A percentile compares a stretch with the other conserved stretches of the same genome.
Evolutionary conservation across 2,797 vertebrate genomes (phyloP).

Genomic region (Mormyrus hasselquistii): DNA sequence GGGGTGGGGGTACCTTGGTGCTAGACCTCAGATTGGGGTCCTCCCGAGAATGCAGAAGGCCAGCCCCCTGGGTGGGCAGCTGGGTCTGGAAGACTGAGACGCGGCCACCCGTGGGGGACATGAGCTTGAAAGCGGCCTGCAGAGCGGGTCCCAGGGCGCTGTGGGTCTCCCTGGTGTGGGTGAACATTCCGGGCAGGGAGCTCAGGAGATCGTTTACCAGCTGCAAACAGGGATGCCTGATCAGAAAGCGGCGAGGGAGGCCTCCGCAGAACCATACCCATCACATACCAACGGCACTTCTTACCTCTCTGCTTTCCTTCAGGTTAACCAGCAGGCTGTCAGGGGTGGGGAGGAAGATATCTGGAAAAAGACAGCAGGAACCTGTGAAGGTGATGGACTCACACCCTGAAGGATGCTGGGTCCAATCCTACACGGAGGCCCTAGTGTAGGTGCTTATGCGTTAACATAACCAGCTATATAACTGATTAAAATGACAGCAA

Average conservation of each 20-base stretch:
- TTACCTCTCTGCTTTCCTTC: slow-evolving; percentile 90
- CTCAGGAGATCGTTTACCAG: slow-evolving; percentile 85
- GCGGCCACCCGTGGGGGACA: slow-evolving; percentile 89
- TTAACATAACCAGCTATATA: background rate
- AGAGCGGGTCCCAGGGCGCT: slow-evolving; percentile 89
- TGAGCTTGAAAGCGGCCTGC: slow-evolving; percentile 90
- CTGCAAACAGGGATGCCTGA: slow-evolving; percentile 47
- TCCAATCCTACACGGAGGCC: background rate
- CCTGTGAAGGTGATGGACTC: background rate
- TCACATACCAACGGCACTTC: background rate
- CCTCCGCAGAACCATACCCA: background rate
- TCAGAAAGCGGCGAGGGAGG: background rate
- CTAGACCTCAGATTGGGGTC: slow-evolving; percentile 93
- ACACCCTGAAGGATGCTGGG: background rate
- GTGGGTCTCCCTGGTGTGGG: slow-evolving; percentile 82
- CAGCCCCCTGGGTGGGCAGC: slow-evolving; percentile 82
- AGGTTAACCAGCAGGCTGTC: slow-evolving; percentile 94
- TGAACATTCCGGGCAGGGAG: slow-evolving; percentile 84
- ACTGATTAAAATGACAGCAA: background rate
- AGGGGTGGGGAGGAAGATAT: slow-evolving; percentile 88
- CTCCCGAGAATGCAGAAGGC: slow-evolving; percentile 83
- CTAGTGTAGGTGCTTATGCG: background rate
- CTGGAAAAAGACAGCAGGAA: slow-evolving; percentile 48
- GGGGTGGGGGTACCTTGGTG: slow-evolving; percentile 72
- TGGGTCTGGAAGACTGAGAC: slow-evolving; percentile 93